These are phyloP conservation scores for Parambassis ranga DNA, from an alignment of 2,797 vertebrate species.

Conservation along the genomic window DNA sequence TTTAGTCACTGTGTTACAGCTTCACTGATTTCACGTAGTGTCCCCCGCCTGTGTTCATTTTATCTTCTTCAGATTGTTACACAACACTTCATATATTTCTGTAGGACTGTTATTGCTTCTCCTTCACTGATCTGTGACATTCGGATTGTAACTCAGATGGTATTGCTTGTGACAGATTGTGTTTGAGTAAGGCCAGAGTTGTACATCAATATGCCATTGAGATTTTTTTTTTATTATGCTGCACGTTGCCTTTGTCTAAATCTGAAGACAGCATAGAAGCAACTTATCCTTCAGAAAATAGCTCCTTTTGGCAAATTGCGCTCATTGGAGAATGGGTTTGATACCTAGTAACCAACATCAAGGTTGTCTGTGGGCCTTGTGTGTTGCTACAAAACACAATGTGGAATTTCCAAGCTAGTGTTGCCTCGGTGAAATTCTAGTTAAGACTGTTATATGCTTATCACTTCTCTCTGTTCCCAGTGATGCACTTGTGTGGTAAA, in stretches of 20 bases:
- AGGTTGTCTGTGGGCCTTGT: slow-evolving; percentile 26
- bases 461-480: slow-evolving; percentile 10
- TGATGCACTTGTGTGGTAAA: slow-evolving; percentile 35
- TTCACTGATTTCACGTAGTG: slow-evolving; percentile 16
- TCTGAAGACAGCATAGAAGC: slow-evolving; percentile 4
- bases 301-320: neutral
- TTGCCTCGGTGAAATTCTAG: slow-evolving; percentile 18
- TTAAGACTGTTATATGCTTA: slow-evolving; percentile 38
- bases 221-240: slow-evolving; percentile 17
- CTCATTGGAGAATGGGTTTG: slow-evolving; percentile 16
- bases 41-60: neutral
- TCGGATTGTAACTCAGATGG: slow-evolving; percentile 39
- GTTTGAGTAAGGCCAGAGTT: slow-evolving; percentile 52
- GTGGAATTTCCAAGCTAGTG: slow-evolving; percentile 20
- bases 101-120: slow-evolving; percentile 19
- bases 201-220: slow-evolving; percentile 42
- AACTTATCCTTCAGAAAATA: neutral
- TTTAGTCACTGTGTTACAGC: neutral
- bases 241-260: slow-evolving; percentile 15
- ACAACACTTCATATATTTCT: slow-evolving; percentile 6
- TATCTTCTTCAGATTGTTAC: slow-evolving; percentile 10
- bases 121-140: slow-evolving; percentile 32
- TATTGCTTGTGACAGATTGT: slow-evolving; percentile 59
- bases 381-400: slow-evolving; percentile 18
- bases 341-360: slow-evolving; percentile 20